These are phyloP conservation scores for Grapholita molesta DNA, from an alignment of 1,140 invertebrate genomes.

Conservation along the genomic window DNA sequence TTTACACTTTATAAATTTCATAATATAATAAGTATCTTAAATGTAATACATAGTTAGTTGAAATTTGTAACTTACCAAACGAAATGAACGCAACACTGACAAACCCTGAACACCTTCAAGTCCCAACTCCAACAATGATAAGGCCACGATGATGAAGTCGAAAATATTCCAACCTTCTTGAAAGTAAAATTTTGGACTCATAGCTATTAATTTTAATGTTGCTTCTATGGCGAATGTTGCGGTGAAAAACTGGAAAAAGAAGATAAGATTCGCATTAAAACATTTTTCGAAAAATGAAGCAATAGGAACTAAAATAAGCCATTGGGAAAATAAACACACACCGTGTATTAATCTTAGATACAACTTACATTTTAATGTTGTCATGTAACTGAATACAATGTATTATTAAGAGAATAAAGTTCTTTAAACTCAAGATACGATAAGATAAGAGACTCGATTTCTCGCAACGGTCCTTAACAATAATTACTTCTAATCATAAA, in stretches of 20 bases:
- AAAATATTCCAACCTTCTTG: constrained; percentile 99
- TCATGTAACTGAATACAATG: no score
- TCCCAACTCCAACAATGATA: constrained; percentile 95
- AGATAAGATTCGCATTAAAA: constrained; percentile 8
- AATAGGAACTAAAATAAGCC: not conserved
- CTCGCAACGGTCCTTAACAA: no score
- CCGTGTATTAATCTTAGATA: no score
- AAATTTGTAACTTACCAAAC: constrained; percentile 89
- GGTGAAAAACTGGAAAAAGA: constrained; percentile 92
- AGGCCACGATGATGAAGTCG: constrained; percentile 98
- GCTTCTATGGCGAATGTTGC: constrained; percentile 98
- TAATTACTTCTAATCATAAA: no score
- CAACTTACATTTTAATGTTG: no score
- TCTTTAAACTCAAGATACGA: no score
- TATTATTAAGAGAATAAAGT: no score
- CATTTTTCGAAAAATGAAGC: not conserved
- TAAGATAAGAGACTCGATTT: no score
- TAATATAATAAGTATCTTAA: not conserved
- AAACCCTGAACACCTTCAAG: constrained; percentile 96
- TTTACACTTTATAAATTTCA: not conserved
- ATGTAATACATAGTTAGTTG: not conserved
- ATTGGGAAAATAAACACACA: not conserved
- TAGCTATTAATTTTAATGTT: constrained; percentile 96
- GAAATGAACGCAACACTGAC: constrained; percentile 97
- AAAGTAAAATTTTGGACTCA: constrained; percentile 98